Conservation (phyloP, 2,113 vertebrate species). For the Phrynocephalus versicolor region DNA sequence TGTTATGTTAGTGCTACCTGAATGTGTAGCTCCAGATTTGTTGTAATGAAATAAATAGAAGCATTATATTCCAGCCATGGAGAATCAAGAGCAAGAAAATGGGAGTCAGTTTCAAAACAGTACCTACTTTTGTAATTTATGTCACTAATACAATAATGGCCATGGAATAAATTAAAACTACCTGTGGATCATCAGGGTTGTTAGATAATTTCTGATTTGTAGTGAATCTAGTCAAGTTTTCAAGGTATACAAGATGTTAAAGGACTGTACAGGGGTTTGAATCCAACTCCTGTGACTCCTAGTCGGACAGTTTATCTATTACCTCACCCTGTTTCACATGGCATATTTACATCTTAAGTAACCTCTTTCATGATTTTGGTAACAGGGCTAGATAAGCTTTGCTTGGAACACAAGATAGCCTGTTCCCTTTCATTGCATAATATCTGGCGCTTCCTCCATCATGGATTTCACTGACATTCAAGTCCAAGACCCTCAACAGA, state of each 20-base stretch:
- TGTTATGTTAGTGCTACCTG: too few species aligned
- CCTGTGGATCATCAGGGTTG: neutral
- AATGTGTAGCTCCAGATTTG: neutral
- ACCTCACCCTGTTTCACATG: too few species aligned
- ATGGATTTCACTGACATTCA: constrained; percentile 45
- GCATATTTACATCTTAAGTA: constrained; percentile 5
- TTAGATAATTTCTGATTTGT: neutral
- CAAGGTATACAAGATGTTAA: too few species aligned
- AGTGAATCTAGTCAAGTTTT: too few species aligned
- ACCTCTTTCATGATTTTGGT: constrained; percentile 38
- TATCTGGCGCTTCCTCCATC: constrained; percentile 33
- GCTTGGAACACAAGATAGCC: constrained; percentile 40
- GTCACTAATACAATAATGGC: neutral
- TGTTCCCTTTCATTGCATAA: constrained; percentile 32
- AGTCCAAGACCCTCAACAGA: constrained; percentile 24
- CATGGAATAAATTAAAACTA: neutral
- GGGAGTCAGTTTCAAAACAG: neutral
- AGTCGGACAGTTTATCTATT: too few species aligned
- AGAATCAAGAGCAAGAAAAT: neutral
- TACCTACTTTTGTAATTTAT: neutral
- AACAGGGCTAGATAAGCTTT: constrained; percentile 17
- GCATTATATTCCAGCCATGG: neutral
- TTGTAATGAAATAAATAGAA: neutral
- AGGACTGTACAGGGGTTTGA: too few species aligned
- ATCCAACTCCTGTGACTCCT: too few species aligned